Evolutionary conservation across 2,888 invertebrate genomes (phyloP), one percentile per base, ranked within the genome.

Genomic region (Meiosimyza decipiens): DNA sequence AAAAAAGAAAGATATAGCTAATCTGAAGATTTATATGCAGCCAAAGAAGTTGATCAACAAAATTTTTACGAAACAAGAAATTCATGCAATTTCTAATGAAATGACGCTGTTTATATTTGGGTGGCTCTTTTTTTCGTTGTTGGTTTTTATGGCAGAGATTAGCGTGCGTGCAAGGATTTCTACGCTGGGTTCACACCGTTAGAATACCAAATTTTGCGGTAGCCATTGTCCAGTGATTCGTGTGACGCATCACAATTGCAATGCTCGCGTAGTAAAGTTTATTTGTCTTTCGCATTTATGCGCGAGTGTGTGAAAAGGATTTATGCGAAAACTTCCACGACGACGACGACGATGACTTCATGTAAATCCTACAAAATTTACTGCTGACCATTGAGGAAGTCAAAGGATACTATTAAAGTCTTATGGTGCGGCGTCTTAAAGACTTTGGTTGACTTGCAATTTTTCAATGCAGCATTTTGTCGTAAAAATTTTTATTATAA

Each of bases 1-100:
- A 52, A 64, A 28, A 28, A 28, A 28, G 28, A 3, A 28, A 28
- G 28, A 55, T 64, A 72, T 54, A 55, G 67, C 76, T 79, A 80
- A 80, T 80, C 79, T 76, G 74, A 71, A 78, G 77, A 80, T 80
- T 80, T 80, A 80, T 80, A 80, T 79, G 78, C 80, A 78, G 77
- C 9, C 6, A 2, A 6, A 78, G 74, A 80, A 80, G 79, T 80
- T 80, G 80, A 78, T 79, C 80, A 78, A 80, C 79, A 80, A 80
- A 80, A 77, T 62, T 70, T 47, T 64, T 59, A 11, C 40, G 28
- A 28, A 59, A 68, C 49, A 47, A 50, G 68, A 68, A 50, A 55
- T 40, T 40, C 40, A 40, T 40, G 40, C 40, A 28, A 28, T 28
- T 28, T 28, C 28, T 28, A 28, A 28, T 28, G 55, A 22, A 28